Evolutionary conservation across 2,888 invertebrate species (phyloP), one percentile per base, ranked within the genome.

Genomic region (Epistrophe grossulariae): DNA sequence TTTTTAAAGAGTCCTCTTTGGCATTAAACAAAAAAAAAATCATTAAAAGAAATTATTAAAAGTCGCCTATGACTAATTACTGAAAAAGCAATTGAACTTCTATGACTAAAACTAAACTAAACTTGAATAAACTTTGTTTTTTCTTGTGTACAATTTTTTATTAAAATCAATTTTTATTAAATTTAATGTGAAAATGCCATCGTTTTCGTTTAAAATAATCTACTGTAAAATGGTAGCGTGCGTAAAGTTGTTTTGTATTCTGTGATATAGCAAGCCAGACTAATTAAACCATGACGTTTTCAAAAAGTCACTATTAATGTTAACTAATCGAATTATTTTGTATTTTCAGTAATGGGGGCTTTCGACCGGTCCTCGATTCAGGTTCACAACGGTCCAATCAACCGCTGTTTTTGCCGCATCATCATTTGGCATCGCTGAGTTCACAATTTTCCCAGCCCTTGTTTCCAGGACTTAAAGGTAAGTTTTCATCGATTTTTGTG

Each of bases 351-450:
- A 92, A 93, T 90, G 94, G 94, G 84, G 94, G 94, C 88, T 94
- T 95, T 91, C 92, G 95, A 84, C 94, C 95, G 15, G 94, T 95
- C 38, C 91, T 95, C 85, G 90, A 88, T 73, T 80, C 89, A 43
- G 91, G 90, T 28, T 89, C 90, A 73, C 93, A 94, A 89, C 91
- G 94, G 90, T 92, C 94, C 91, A 94, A 94, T 80, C 96, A 96
- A 80, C 96, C 97, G 79, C 97, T 97, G 15, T 94, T 97, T 82
- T 97, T 97, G 94, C 95, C 97, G 91, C 97, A 97, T 70, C 97
- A 97, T 15, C 97, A 97, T 92, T 94, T 97, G 90, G 95, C 95
- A 55, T 95, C 96, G 2, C 93, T 95, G 88, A 93, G 96, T 70
- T 95, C 97, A 90, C 95, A 96, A 93, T 95, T 97, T 94, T 94